Evolutionary conservation across 1,140 invertebrate species (phyloP), one percentile per base, ranked within the genome.

Genomic region (Polypedilum pembai): DNA sequence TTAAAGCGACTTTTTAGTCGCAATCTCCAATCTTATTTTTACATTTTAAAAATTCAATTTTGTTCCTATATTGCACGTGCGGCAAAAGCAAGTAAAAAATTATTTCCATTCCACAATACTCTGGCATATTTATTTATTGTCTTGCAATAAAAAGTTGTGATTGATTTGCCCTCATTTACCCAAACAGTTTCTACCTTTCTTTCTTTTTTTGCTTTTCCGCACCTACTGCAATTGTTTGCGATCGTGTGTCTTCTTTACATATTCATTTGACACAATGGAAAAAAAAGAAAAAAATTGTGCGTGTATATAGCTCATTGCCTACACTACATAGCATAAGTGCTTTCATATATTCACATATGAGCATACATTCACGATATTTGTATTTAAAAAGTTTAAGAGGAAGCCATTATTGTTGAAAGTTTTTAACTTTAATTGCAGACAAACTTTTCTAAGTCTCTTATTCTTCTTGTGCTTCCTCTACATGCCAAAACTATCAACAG

Each of bases 131-230:
- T 69, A 69, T 69, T 69, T 69, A 69, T 69, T 69, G 65, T 21
- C 17, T 69, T 69, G 18, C 65, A 69, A 69, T 69, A 69, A 69
- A 69, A 69, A 20, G 17, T 69, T 20, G 24, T 33, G 65, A 69
- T 69, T 69, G 65, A 69, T 69, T 69, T 69, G 17, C 65, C 65
- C 45, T 18, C 65, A 69, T 69, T 69, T 20, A 69, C 20, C 65
- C 3, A 8, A 21, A 69, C 45, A 56, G 45, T 15, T 56, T 56
- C 45, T 56, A 56, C 45, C 12, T 56, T 56, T n/a, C 15, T 56
- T 69, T 69, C 7, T 8, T 17, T 17, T 56, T 15, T 12, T 15
- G n/a, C 45, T 56, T 56, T 17, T 8, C 1, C 45, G 24, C 24
- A 33, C 24, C 24, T 33, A 15, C 8, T 56, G n/a, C 45, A 56